Conservation (phyloP, 2,113 vertebrate genomes). For the Mormyrus iriodes region DNA sequence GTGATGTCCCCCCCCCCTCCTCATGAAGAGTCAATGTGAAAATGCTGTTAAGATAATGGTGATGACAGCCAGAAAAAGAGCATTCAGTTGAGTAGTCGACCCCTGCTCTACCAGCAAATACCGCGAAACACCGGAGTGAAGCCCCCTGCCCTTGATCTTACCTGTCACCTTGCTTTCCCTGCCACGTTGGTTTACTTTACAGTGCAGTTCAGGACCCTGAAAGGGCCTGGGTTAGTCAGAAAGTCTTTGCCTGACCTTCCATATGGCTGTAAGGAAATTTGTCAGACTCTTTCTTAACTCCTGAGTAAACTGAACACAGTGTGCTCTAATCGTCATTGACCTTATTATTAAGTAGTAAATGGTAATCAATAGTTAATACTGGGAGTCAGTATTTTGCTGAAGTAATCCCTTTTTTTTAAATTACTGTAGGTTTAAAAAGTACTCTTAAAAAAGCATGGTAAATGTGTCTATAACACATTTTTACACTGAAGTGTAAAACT, state of each 20-base stretch:
- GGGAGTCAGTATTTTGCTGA: slow-evolving; percentile 12
- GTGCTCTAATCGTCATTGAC: neutral
- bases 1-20: neutral
- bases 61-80: neutral
- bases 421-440: neutral
- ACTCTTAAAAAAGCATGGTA: neutral
- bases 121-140: slow-evolving; percentile 7
- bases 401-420: neutral
- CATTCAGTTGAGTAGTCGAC: neutral
- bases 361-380: slow-evolving; percentile 21
- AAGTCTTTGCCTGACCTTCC: slow-evolving; percentile 31
- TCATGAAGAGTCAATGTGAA: neutral
- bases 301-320: slow-evolving; percentile 23
- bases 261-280: slow-evolving; percentile 22
- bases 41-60: neutral
- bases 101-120: neutral
- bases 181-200: slow-evolving; percentile 37
- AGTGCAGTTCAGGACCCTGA: slow-evolving; percentile 29
- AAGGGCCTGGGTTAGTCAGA: slow-evolving; percentile 16
- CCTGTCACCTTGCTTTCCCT: slow-evolving; percentile 34
- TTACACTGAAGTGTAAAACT: neutral
- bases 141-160: slow-evolving; percentile 39
- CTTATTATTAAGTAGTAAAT: slow-evolving; percentile 13
- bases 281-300: slow-evolving; percentile 19
- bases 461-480: neutral